Evolutionary conservation across 2,888 invertebrate species (phyloP), one percentile per base, ranked within the genome.

Genomic region (Orchesellides sinensis): DNA sequence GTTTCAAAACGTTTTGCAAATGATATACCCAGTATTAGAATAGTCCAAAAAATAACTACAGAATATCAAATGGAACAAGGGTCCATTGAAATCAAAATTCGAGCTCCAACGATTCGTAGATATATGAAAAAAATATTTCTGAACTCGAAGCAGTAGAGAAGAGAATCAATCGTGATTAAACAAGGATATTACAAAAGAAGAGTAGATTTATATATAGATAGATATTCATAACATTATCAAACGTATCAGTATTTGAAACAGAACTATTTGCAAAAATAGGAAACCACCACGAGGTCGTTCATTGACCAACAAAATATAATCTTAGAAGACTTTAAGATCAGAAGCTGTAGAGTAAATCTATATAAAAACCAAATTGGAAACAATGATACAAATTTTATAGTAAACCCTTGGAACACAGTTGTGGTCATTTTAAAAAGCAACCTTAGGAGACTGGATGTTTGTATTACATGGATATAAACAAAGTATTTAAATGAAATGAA

Each of bases 211-310:
- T 32, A 32, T 40, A n/a, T 40, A 40, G 40, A 40, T 40, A n/a
- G n/a, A n/a, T n/a, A n/a, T n/a, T n/a, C n/a, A n/a, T 40, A 40
- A 40, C 40, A 8, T 14, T 40, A 40, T 40, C 10, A 40, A 14
- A 40, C 8, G 10, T 63, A 63, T 21, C 63, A 63, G 40, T 63
- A 63, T 63, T 63, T 61, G 19, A 49, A 63, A 40, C 10, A 29
- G 23, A 61, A 77, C 66, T 77, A 59, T 77, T 77, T 77, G 77
- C 52, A 74, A 74, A 74, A 74, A 74, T 65, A 63, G 74, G 45
- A 66, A 66, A 32, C 75, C 75, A 79, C 79, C 79, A 65, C 61
- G 23, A 70, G 79, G 63, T 70, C 79, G 79, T 79, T 69, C 69
- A 69, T 35, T 70, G 79, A 70, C 69, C 70, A 70, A 79, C 45